A percentile compares a stretch with the other conserved stretches of the same genome.
These are phyloP conservation scores for Artibeus jamaicensis DNA, from an alignment of 2,797 vertebrate species.

Conservation along the genomic window DNA sequence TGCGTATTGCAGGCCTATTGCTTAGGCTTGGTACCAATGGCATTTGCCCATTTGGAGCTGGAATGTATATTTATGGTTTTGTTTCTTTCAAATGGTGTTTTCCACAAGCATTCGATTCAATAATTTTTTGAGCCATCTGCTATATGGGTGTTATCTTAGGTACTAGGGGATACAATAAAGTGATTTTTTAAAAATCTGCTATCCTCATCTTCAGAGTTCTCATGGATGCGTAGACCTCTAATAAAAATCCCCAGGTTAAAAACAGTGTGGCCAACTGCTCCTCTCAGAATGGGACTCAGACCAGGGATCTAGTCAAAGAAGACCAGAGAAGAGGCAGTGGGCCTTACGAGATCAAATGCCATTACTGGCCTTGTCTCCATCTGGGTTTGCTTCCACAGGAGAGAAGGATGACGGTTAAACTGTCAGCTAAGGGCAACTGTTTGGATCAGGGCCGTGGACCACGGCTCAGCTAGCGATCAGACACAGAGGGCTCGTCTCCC, in stretches of 20 bases:
- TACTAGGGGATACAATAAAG: not conserved
- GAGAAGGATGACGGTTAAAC: not conserved
- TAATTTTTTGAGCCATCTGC: not conserved
- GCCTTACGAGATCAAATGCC: not conserved
- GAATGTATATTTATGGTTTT: not conserved
- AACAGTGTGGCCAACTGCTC: not conserved
- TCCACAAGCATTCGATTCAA: not conserved
- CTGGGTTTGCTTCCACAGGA: not conserved
- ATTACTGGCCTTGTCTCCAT: not conserved
- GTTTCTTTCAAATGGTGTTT: not conserved
- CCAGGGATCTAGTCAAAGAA: not conserved
- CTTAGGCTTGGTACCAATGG: not conserved
- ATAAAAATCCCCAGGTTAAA: not conserved
- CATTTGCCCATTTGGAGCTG: not conserved
- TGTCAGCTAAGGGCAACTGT: not conserved
- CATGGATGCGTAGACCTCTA: not conserved
- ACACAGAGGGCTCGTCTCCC: not conserved
- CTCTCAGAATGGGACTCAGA: not conserved
- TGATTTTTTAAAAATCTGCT: not conserved
- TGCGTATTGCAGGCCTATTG: not conserved
- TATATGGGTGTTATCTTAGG: not conserved
- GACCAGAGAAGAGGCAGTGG: not conserved
- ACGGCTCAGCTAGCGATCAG: not conserved
- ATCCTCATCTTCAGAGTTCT: not conserved
- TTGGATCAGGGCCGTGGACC: not conserved